These are phyloP conservation scores for Aurelia sp. DNA, from an alignment of 30 jellyfish, hydroid and myxozoan genomes.

Conservation along the genomic window DNA sequence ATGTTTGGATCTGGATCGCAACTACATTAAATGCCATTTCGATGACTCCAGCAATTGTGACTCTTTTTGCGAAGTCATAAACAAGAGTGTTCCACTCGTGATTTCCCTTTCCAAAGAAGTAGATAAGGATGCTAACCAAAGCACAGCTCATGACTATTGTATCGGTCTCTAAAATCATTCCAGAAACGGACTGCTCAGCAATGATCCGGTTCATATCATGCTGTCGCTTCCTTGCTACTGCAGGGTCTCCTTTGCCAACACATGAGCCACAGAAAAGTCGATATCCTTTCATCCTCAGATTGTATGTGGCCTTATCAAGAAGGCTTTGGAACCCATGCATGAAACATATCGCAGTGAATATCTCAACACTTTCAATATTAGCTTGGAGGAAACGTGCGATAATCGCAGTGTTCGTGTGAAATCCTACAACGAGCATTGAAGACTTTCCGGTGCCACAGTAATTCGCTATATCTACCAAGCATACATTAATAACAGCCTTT, in stretches of 20 bases:
- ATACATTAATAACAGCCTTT: constrained; percentile 37
- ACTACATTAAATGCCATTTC: constrained; percentile 39
- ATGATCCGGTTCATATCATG: constrained; percentile 44
- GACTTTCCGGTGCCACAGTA: constrained; percentile 13
- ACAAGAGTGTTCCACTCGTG: constrained; percentile 2
- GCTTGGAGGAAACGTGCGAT: constrained; percentile 56
- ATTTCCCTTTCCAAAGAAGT: constrained; percentile 22
- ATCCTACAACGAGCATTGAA: constrained; percentile 44
- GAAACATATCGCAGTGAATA: constrained; percentile 38
- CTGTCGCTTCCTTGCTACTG: not conserved
- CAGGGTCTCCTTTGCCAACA: constrained; percentile 15
- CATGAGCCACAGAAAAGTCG: constrained; percentile 49
- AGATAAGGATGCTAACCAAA: constrained; percentile 28
- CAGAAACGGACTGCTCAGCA: constrained; percentile 60
- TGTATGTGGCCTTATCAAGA: constrained; percentile 39
- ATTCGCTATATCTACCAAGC: constrained; percentile 36
- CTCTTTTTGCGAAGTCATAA: constrained; percentile 6
- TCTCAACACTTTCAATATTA: constrained; percentile 14
- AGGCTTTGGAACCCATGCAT: constrained; percentile 55
- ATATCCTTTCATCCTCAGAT: constrained; percentile 21
- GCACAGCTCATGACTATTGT: constrained; percentile 65
- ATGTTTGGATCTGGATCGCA: constrained; percentile 40
- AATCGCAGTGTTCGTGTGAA: constrained; percentile 36
- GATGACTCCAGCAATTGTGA: constrained; percentile 24
- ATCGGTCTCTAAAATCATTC: constrained; percentile 53